Conservation (phyloP, 92 coral and sea anemone species). For the Meandrina meandrites region DNA sequence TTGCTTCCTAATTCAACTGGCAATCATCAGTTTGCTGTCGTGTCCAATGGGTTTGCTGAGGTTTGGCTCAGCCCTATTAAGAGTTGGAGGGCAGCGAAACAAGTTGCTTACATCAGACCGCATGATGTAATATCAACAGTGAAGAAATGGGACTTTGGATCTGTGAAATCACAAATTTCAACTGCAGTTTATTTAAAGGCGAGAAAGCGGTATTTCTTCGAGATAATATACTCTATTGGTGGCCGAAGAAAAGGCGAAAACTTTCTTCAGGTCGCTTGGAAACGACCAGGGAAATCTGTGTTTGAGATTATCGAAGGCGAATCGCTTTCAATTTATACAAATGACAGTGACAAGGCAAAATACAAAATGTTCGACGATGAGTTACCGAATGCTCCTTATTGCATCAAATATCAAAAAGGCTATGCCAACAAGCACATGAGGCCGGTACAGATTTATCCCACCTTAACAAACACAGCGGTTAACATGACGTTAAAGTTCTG, state of each 20-base stretch:
- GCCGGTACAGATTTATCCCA: not conserved
- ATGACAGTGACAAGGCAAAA: conserved; percentile 19
- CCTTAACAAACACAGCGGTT: not conserved
- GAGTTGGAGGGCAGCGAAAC: conserved; percentile 31
- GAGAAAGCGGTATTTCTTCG: conserved; percentile 36
- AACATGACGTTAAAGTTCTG: not conserved
- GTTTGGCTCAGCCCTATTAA: conserved; percentile 44
- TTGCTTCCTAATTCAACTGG: conserved; percentile 46
- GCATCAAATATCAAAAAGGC: conserved; percentile 11
- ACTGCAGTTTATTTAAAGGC: conserved; percentile 24
- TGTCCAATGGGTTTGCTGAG: conserved; percentile 46
- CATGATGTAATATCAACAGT: conserved; percentile 7
- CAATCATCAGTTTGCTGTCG: conserved; percentile 45
- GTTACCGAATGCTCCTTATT: conserved; percentile 17
- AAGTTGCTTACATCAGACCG: conserved; percentile 28
- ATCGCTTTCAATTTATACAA: conserved; percentile 25
- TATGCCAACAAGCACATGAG: conserved; percentile 33
- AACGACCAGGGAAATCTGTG: conserved; percentile 24
- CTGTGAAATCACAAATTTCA: conserved; percentile 29
- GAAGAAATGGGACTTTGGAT: conserved; percentile 11
- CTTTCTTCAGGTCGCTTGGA: conserved; percentile 54
- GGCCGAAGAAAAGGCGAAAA: not conserved
- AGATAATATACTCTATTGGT: conserved; percentile 22
- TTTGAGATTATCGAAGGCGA: conserved; percentile 20
- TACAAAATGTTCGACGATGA: conserved; percentile 33